These are phyloP conservation scores for Alouatta caraya DNA, from an alignment of 2,797 vertebrate genomes.

Conservation along the genomic window DNA sequence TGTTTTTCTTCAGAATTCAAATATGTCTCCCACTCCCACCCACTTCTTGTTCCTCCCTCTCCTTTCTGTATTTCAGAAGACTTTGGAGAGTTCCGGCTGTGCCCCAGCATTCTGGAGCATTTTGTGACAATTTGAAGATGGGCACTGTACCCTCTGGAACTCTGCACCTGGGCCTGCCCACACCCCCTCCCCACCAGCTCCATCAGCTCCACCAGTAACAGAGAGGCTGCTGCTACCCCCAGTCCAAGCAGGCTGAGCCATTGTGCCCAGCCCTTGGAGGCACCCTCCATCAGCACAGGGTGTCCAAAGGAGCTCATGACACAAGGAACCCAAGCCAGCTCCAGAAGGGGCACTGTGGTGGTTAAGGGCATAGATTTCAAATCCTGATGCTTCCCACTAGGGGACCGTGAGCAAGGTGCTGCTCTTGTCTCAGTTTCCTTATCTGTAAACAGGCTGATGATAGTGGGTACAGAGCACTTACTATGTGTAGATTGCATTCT, in stretches of 20 bases:
- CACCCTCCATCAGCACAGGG: neutral
- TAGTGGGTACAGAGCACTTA: accelerated
- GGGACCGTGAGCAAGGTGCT: accelerated
- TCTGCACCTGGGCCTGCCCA: neutral
- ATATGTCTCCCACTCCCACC: accelerated
- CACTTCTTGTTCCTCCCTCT: neutral
- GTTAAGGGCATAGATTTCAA: neutral
- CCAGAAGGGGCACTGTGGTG: accelerated
- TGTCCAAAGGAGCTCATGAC: neutral
- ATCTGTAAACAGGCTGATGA: neutral
- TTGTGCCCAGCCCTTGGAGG: neutral
- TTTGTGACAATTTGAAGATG: neutral
- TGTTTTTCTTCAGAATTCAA: neutral
- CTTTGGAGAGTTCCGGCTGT: neutral
- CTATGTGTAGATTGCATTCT: neutral
- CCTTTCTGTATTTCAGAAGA: neutral
- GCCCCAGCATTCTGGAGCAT: neutral
- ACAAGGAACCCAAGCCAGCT: neutral
- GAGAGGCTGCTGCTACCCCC: neutral
- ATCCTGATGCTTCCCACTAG: neutral
- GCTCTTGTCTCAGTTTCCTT: neutral
- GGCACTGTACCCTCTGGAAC: neutral
- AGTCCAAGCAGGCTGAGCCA: neutral
- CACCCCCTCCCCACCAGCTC: accelerated
- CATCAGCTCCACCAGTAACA: neutral